phyloP scores from a whole-genome alignment of 1,140 invertebrate species.

The Magallana gigas region DNA sequence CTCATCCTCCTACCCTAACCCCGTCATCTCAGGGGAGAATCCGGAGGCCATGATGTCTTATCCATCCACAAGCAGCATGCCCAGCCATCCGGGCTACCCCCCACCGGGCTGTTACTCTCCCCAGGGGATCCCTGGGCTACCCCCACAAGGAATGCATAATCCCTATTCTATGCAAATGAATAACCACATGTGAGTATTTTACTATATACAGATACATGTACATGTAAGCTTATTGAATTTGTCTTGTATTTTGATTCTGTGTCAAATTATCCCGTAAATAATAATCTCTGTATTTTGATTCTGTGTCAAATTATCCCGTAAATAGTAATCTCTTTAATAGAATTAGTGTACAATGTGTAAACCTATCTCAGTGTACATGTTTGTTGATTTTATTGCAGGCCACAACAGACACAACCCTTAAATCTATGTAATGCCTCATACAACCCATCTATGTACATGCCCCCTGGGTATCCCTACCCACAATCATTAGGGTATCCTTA shows the following conservation, averaged over 20 bases:
- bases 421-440: neutral
- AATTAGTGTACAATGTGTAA: too few relatives aligned
- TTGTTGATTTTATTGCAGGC: neutral
- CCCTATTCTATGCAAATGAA: constrained; percentile 25
- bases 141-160: constrained; percentile 21
- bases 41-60: constrained; percentile 34
- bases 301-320: too few relatives aligned
- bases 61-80: constrained; percentile 32
- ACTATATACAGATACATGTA: neutral
- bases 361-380: too few relatives aligned
- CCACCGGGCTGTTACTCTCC: constrained; percentile 1
- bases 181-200: constrained; percentile 2
- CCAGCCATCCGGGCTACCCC: constrained; percentile 14
- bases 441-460: neutral
- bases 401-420: constrained; percentile 14
- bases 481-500: constrained; percentile 3
- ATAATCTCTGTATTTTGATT: too few relatives aligned
- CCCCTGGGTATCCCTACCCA: neutral
- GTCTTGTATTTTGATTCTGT: too few relatives aligned
- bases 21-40: constrained; percentile 31
- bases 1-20: constrained; percentile 1
- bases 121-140: neutral
- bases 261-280: too few relatives aligned
- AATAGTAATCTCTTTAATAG: too few relatives aligned
- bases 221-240: neutral